These are phyloP conservation scores for Spheniscus humboldti DNA, from an alignment of 2,797 vertebrate genomes.

Conservation along the genomic window DNA sequence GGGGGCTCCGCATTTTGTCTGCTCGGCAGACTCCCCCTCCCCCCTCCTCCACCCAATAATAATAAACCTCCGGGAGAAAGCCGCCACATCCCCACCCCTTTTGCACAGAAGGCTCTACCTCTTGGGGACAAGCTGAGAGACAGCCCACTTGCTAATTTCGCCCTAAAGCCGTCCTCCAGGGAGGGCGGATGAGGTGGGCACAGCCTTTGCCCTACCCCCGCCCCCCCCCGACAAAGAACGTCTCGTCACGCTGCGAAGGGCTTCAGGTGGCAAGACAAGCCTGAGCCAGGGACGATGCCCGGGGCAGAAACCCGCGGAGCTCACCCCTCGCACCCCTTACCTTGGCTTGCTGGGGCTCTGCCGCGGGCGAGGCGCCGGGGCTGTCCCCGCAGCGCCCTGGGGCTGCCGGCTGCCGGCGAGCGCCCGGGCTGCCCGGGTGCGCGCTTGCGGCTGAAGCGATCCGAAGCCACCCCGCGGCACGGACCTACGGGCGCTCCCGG, in stretches of 20 bases:
- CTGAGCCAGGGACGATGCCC: background rate
- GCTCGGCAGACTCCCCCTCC: conserved; percentile 44
- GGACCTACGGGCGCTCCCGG: background rate
- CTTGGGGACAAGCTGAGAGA: background rate
- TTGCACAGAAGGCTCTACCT: conserved; percentile 1
- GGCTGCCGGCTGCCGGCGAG: background rate
- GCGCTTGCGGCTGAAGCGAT: background rate
- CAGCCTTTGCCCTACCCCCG: background rate
- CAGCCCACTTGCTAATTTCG: background rate
- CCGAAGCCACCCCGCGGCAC: background rate
- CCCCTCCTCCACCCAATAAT: conserved; percentile 57
- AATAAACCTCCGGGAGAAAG: conserved; percentile 31
- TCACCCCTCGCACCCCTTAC: background rate
- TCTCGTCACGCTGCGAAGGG: background rate
- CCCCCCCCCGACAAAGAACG: background rate
- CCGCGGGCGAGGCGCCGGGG: background rate
- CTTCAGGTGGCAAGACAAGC: background rate
- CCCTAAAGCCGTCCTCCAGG: background rate
- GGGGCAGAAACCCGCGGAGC: background rate
- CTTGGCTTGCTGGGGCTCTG: background rate
- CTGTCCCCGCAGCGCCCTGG: background rate
- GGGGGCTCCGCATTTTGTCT: conserved; percentile 63
- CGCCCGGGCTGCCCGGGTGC: background rate
- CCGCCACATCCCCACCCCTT: conserved; percentile 46
- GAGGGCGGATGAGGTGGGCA: background rate